These are phyloP conservation scores for Acropora tenuis DNA, from an alignment of 64 coral and sea anemone genomes.

Conservation along the genomic window DNA sequence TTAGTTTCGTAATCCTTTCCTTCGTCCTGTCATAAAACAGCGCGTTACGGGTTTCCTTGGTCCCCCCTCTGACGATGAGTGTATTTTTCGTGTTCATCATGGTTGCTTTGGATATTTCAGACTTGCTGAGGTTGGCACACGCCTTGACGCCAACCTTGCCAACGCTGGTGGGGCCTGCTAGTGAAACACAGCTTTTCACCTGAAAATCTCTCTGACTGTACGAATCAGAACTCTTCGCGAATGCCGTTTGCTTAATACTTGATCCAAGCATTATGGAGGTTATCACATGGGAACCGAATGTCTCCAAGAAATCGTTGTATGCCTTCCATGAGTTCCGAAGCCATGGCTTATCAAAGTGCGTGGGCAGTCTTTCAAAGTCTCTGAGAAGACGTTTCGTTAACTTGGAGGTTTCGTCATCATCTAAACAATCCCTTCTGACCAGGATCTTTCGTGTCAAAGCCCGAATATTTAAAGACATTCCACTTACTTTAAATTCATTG, in stretches of 20 bases:
- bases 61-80: slow-evolving; percentile 52
- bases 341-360: slow-evolving; percentile 54
- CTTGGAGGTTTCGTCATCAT: background rate
- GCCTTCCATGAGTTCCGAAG: slow-evolving; percentile 37
- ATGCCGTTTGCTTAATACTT: slow-evolving; percentile 42
- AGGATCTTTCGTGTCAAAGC: slow-evolving; percentile 18
- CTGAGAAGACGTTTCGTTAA: slow-evolving; percentile 15
- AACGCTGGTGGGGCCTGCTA: slow-evolving; percentile 7
- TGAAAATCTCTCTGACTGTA: slow-evolving; percentile 56
- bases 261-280: slow-evolving; percentile 33
- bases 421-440: slow-evolving; percentile 26
- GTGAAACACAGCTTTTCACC: background rate
- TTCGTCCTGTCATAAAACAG: background rate
- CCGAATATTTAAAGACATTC: background rate
- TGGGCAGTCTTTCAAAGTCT: slow-evolving; percentile 37
- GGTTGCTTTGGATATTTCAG: slow-evolving; percentile 6
- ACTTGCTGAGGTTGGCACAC: slow-evolving; percentile 23
- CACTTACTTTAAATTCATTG: slow-evolving; percentile 20
- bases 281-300: slow-evolving; percentile 68
- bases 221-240: background rate
- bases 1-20: slow-evolving; percentile 27
- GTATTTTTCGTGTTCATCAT: slow-evolving; percentile 2
- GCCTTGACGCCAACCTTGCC: slow-evolving; percentile 15
- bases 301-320: slow-evolving; percentile 50
- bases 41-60: background rate